Evolutionary conservation across 2,888 invertebrate species (phyloP), one percentile per base, ranked within the genome.

Genomic region (Thyatira batis): DNA sequence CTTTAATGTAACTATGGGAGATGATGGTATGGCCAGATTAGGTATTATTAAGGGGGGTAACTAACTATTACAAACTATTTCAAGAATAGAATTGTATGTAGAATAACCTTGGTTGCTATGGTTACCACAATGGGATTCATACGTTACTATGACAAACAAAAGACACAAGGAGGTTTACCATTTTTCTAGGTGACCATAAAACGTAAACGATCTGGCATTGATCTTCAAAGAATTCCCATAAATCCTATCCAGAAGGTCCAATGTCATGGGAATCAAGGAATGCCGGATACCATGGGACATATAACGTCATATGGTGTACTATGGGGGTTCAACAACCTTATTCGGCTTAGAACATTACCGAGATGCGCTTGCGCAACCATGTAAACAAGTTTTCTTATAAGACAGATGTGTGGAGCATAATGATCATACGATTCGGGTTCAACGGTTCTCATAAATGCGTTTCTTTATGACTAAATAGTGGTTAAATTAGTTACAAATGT

Each of bases 331-430:
- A 72, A 69, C 52, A 74, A 55, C 71, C 78, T 63, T 60, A 54
- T 74, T 69, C 60, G 65, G 63, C 61, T 59, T 61, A 63, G 58
- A 60, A 60, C 58, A 39, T 51, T 60, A 63, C 58, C 43, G 65
- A 72, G 78, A 69, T 77, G 76, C 65, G 67, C 60, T 61, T 51
- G 51, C 69, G 68, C 69, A 70, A 67, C 63, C 59, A 66, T 71
- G 61, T 63, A 73, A 73, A 71, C 67, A 67, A 67, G 70, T 71
- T 69, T 67, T 64, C 65, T 58, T 54, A 63, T 63, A 61, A 58
- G 65, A 63, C 62, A 69, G 67, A 69, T 69, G 69, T 64, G 63
- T 27, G 21, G 13, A 17, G 25, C 23, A 27, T 27, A 27, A 27
- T 27, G 46, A 39, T 39, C 48, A 28, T 48, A 27, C 48, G 28